Evolutionary conservation across 37 sponge, comb jelly and placozoan species (phyloP).

Genomic region (Hormiphora californensis): DNA sequence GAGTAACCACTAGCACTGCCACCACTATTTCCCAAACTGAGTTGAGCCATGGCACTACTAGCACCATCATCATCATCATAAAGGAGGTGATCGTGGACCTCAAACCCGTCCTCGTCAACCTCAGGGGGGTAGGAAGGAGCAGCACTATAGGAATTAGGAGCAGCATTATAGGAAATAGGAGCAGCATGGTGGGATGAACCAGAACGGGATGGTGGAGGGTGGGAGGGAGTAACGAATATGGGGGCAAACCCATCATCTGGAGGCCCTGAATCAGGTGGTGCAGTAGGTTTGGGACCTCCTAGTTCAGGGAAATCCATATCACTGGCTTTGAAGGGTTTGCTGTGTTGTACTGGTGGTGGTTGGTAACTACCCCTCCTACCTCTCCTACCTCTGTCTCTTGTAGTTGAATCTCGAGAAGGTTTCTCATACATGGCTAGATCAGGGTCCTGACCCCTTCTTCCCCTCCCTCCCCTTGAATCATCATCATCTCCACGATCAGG

Average conservation of each 20-base stretch:
- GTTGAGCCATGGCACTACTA: neutral
- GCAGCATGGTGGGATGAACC: no score
- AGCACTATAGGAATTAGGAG: no score
- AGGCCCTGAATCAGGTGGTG: no score
- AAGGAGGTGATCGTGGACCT: slow-evolving; percentile 37
- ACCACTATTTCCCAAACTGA: neutral
- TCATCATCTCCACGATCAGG: neutral
- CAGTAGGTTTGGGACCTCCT: no score
- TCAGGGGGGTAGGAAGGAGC: neutral
- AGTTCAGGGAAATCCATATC: slow-evolving; percentile 30
- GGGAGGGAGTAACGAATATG: no score
- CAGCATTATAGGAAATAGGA: no score
- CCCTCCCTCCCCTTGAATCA: neutral
- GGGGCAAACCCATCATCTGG: no score
- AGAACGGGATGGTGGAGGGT: no score
- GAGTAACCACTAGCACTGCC: neutral
- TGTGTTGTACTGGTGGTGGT: no score
- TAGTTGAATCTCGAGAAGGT: neutral
- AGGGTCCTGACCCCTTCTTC: neutral
- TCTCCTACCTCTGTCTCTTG: neutral
- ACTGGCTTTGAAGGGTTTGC: no score
- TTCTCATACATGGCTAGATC: neutral
- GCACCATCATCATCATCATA: slow-evolving; percentile 1
- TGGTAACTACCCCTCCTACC: neutral
- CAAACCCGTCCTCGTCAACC: slow-evolving; percentile 48